A percentile compares a stretch with the other conserved stretches of the same genome.
Evolutionary conservation across 2,797 vertebrate genomes (phyloP).

Genomic region (Peromyscus melanophrys): DNA sequence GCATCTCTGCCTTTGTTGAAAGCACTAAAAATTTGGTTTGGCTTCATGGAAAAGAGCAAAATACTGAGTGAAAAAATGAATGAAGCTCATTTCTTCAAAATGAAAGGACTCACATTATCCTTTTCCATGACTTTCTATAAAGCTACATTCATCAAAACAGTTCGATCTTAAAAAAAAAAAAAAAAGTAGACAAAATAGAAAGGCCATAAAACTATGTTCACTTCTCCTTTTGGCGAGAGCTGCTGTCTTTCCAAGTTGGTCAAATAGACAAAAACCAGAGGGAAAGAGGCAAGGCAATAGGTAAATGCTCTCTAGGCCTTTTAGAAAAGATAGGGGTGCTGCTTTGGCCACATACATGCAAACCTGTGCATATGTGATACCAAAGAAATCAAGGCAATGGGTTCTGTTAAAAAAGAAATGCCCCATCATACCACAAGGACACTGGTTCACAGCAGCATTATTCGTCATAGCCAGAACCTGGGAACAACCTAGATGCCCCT

Average conservation of each 20-base stretch:
- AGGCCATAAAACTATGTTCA: not conserved
- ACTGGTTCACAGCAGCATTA: no score
- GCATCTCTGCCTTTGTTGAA: not conserved
- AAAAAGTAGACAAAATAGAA: conserved; percentile 29
- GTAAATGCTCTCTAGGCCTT: not conserved
- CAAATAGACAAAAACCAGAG: not conserved
- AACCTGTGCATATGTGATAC: not conserved
- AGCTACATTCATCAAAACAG: not conserved
- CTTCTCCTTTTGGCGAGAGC: no score
- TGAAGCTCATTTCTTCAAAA: not conserved
- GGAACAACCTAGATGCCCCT: no score
- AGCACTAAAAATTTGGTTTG: not conserved
- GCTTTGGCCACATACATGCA: not conserved
- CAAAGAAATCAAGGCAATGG: not conserved
- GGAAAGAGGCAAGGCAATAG: not conserved
- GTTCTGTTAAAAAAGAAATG: not conserved
- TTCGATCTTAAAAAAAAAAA: not conserved
- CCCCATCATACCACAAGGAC: no score
- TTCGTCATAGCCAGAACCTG: no score
- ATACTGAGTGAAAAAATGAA: not conserved
- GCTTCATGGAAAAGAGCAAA: conserved; percentile 11
- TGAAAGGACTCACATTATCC: not conserved
- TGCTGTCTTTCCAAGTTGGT: not conserved
- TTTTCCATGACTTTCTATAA: not conserved
- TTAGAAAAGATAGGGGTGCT: not conserved